phyloP scores from a whole-genome alignment of 2,888 invertebrate genomes.

The Agriopis leucophaearia region DNA sequence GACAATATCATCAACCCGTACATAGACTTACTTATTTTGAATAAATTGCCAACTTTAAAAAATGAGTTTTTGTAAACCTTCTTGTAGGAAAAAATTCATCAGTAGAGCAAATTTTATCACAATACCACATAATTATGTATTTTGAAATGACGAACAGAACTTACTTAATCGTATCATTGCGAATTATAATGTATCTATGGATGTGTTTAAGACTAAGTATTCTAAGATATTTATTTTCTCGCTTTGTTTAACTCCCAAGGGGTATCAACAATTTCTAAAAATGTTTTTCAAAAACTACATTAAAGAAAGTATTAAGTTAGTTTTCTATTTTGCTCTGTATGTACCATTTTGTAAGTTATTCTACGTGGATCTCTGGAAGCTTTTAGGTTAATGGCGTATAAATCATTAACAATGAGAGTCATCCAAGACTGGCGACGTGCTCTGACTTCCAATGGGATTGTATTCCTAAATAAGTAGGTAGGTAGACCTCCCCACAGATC shows the following conservation, averaged over 20 bases:
- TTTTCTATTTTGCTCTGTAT: conserved; percentile 56
- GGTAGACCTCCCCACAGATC: conserved; percentile 9
- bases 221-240: neutral
- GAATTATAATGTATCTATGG: too few relatives aligned
- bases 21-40: too few relatives aligned
- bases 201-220: neutral
- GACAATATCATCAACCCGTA: too few relatives aligned
- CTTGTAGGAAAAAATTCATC: too few relatives aligned
- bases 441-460: conserved; percentile 40
- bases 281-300: conserved; percentile 28
- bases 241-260: conserved; percentile 8
- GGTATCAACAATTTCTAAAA: conserved; percentile 1
- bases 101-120: too few relatives aligned
- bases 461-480: conserved; percentile 33
- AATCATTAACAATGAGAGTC: conserved; percentile 74
- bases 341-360: conserved; percentile 61
- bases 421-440: conserved; percentile 60
- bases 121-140: too few relatives aligned
- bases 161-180: too few relatives aligned
- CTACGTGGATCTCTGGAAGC: conserved; percentile 61
- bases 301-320: conserved; percentile 48
- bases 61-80: too few relatives aligned
- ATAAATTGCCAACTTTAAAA: too few relatives aligned
- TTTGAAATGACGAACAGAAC: too few relatives aligned
- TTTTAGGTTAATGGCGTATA: conserved; percentile 76